Base-by-base conservation (phyloP, 2,888 invertebrate genomes). In the Helleia helle region DNA sequence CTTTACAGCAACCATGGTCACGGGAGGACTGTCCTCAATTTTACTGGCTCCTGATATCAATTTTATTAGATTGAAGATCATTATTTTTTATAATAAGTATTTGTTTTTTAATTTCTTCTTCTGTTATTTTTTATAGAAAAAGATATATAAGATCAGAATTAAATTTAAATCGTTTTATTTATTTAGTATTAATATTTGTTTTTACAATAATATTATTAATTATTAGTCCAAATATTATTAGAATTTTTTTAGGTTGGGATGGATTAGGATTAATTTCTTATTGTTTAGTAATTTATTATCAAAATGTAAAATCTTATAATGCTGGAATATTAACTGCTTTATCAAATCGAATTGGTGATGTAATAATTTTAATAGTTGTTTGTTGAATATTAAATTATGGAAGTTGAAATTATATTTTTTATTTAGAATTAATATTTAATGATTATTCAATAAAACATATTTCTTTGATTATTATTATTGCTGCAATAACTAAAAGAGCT, bases 331-430 rank as follows among this genome's bases (percentile, higher is more conserved):
- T 92, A 61, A 93, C 92, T 9, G 87, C 87, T 56, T 71, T 93
- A 62, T 88, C 87, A 12, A 93, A 93, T 87, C 92, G 92, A 8
- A 68, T 92, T 65, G 91, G 92, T 0, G 91, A 93, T 88, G 87
- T 89, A 11, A 76, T 88, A 54, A 85, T 92, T 71, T 81, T 91
- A 60, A 66, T 90, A 51, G 61, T 80, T 30, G 87, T 90, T 83
- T 69, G 83, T 58, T 87, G 87, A 65, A 84, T 87, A 65, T 57
- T 86, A 65, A 86, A 84, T 77, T 85, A 71, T 74, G 86, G 86
- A 0, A 71, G 83, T 1, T 87, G 83, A 76, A 85, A 79, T 75
- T 87, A 79, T 83, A 69, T 80, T 67, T 72, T 73, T 86, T 84
- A 85, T 75, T 59, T 85, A 61, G 69, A 83, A 53, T 75, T 86